Base-by-base conservation (phyloP, 2,113 vertebrate genomes). In the Bubo blakistoni region DNA sequence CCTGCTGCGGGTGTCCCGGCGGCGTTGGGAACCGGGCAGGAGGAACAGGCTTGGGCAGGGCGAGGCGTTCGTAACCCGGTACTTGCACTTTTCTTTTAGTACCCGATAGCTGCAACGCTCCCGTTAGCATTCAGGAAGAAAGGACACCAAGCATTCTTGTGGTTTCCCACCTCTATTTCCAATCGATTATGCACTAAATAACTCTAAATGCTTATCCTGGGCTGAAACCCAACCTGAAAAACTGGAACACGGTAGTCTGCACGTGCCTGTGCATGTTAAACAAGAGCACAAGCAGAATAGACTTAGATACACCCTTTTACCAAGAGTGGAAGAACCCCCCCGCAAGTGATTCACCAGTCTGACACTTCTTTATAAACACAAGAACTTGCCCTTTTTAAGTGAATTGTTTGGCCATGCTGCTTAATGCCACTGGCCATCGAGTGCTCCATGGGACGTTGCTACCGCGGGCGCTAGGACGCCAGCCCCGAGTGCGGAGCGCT, bases 401-500 rank as follows among this genome's bases (percentile, higher is more conserved):
- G 59, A 94, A 90, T 80, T 93, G n/a, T 55, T 90, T 74, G 94
- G 88, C 80, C 86, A 80, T 3, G 3, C 36, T 55, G 70, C 52
- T 96, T 94, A 94, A 96, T 96, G 96, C 91, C 96, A 97, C 97
- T 85, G 94, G 88, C 52, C 95, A 96, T 90, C 0, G 1, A 88
- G 77, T 0, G 26, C 74, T 86, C 79, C 36, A 4, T 38, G 72
- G 79, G 73, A 76, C 73, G 55, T 58, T 58, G 92, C 51, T 59
- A 16, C 63, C 22, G 54, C 74, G 30, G 3, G 11, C 52, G 61
- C 70, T n/a, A 11, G 58, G 82, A 77, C 0, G 9, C 63, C 34
- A 46, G 14, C 34, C 69, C 51, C 40, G 40, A 40, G 40, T 11
- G 40, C 40, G 40, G 40, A 40, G 40, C 40, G 40, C 2, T 0